Percentiles rank a stretch among this genome's conserved stretches.
These are phyloP conservation scores for Xestoiulus laeticollis DNA, from an alignment of 2,888 invertebrate species.

Conservation along the genomic window DNA sequence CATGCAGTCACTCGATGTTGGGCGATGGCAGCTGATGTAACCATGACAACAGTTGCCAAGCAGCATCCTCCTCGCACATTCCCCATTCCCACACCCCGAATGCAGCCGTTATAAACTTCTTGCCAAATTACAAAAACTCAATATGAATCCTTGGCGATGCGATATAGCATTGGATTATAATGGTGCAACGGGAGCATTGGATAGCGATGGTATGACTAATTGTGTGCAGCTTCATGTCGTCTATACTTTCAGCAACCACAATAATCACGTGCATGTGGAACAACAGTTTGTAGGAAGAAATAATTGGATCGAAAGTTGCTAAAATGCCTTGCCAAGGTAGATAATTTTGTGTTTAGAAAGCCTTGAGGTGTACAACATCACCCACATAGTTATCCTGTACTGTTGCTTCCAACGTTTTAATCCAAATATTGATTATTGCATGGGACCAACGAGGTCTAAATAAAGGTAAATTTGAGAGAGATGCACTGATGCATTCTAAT, in stretches of 20 bases:
- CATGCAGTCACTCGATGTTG: neutral
- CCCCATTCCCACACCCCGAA: neutral
- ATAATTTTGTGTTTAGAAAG: constrained; percentile 10
- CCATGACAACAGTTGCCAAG: constrained; percentile 8
- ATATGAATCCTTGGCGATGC: neutral
- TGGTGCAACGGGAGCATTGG: neutral
- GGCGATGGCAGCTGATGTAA: neutral
- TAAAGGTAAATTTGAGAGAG: neutral
- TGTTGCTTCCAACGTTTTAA: neutral
- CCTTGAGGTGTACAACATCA: neutral
- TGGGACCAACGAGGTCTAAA: neutral
- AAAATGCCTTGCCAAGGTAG: neutral
- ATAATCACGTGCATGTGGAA: neutral
- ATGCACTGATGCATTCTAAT: neutral
- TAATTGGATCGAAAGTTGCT: constrained; percentile 15
- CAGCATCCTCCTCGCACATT: neutral
- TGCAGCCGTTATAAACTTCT: neutral
- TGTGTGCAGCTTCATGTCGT: neutral
- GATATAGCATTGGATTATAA: neutral
- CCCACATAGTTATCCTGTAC: neutral
- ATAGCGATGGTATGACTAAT: neutral
- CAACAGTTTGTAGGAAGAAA: constrained; percentile 9
- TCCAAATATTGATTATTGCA: neutral
- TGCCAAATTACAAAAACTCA: constrained; percentile 33
- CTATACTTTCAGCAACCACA: neutral